Conservation (phyloP, 2,888 invertebrate species). For the Aporophyla nigra region DNA sequence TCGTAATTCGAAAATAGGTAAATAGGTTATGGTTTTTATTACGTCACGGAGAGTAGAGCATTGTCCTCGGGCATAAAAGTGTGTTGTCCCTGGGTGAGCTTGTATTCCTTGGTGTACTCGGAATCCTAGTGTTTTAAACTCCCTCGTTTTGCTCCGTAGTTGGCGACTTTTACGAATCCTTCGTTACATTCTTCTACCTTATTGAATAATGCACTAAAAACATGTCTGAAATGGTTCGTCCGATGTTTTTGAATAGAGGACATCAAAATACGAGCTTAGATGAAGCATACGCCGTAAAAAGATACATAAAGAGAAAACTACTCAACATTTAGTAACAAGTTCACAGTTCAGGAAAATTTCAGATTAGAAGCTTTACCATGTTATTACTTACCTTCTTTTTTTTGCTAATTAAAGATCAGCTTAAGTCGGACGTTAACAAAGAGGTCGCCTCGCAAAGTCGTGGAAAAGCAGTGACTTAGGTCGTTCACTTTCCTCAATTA, state of each 20-base stretch:
- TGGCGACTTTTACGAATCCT: too few relatives aligned
- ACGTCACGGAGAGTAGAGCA: too few relatives aligned
- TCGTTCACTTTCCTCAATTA: neutral
- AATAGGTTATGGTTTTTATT: too few relatives aligned
- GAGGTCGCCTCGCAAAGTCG: neutral
- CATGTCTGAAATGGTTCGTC: neutral
- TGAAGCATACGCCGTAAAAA: neutral
- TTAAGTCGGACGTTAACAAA: neutral
- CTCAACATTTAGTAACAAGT: neutral
- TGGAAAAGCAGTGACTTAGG: neutral
- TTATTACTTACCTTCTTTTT: neutral
- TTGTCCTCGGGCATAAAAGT: too few relatives aligned
- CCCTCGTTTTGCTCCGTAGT: too few relatives aligned
- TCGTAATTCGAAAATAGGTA: too few relatives aligned
- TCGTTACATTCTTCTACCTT: too few relatives aligned
- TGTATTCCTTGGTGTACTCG: too few relatives aligned
- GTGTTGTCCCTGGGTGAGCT: too few relatives aligned
- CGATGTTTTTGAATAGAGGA: neutral
- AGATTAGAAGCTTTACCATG: neutral
- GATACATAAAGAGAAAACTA: neutral
- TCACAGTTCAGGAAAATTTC: neutral
- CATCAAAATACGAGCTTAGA: neutral
- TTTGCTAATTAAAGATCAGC: neutral
- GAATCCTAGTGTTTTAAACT: too few relatives aligned
- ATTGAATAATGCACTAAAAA: neutral